Conservation (phyloP, 2,888 invertebrate genomes). For the Lepidocyrtinus sp. region DNA sequence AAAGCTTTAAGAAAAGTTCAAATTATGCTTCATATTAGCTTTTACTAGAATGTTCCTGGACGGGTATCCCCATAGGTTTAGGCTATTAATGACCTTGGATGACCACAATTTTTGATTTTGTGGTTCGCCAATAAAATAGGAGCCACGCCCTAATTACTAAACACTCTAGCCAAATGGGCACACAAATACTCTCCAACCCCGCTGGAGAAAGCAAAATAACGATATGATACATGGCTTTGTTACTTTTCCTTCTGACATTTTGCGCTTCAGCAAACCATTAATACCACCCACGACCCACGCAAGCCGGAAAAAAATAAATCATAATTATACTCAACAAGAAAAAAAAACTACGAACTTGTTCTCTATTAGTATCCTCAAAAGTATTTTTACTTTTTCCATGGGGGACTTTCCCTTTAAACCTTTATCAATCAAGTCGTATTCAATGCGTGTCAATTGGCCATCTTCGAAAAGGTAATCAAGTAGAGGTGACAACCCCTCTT, state of each 20-base stretch:
- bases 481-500: constrained; percentile 30
- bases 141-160: background rate
- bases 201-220: background rate
- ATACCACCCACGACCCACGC: background rate
- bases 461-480: constrained; percentile 63
- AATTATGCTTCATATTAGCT: too few relatives aligned
- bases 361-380: constrained; percentile 49
- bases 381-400: constrained; percentile 30
- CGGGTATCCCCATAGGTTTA: too few relatives aligned
- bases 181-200: background rate
- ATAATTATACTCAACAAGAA: background rate
- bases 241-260: background rate
- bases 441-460: constrained; percentile 58
- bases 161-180: background rate
- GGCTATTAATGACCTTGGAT: background rate
- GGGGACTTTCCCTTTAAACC: constrained; percentile 15
- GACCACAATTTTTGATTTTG: background rate
- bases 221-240: background rate
- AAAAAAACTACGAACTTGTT: constrained; percentile 58
- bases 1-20: too few relatives aligned
- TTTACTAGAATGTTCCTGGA: too few relatives aligned
- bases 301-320: background rate
- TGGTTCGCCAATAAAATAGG: background rate
- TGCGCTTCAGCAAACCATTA: background rate
- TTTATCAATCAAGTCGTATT: constrained; percentile 60